These are phyloP conservation scores for Collichthys lucidus DNA, from an alignment of 2,113 vertebrate genomes.

Conservation along the genomic window DNA sequence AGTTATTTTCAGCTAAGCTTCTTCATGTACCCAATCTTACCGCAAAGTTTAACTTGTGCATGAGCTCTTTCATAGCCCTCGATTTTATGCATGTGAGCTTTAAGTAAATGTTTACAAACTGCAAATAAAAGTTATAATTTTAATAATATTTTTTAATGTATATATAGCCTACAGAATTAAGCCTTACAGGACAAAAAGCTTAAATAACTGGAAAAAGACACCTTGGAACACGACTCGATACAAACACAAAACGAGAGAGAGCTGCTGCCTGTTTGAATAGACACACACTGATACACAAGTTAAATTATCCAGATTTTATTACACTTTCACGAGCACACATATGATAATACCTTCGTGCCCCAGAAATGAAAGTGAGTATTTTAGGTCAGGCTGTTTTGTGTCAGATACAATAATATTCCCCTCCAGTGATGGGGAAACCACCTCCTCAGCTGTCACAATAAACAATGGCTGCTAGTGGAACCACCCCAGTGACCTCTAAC, in stretches of 20 bases:
- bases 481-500: constrained; percentile 41
- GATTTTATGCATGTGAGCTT: not conserved
- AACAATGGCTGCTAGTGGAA: constrained; percentile 52
- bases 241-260: not conserved
- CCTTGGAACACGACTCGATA: not conserved
- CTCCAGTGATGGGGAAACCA: constrained; percentile 23
- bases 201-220: not conserved
- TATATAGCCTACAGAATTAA: not conserved
- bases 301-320: not conserved
- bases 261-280: not conserved
- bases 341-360: not conserved
- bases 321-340: not conserved
- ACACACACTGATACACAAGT: not conserved
- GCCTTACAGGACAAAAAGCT: not conserved
- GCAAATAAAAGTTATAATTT: constrained; percentile 11
- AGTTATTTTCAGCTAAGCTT: constrained; percentile 36
- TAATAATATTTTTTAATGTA: not conserved
- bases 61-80: not conserved
- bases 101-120: constrained; percentile 19
- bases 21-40: constrained; percentile 14
- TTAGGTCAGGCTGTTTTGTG: not conserved
- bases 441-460: constrained; percentile 34
- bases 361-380: not conserved
- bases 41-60: constrained; percentile 21
- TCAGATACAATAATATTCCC: constrained; percentile 3